phyloP scores from a whole-genome alignment of 2,888 invertebrate genomes.

The Sinotaia quadrata region DNA sequence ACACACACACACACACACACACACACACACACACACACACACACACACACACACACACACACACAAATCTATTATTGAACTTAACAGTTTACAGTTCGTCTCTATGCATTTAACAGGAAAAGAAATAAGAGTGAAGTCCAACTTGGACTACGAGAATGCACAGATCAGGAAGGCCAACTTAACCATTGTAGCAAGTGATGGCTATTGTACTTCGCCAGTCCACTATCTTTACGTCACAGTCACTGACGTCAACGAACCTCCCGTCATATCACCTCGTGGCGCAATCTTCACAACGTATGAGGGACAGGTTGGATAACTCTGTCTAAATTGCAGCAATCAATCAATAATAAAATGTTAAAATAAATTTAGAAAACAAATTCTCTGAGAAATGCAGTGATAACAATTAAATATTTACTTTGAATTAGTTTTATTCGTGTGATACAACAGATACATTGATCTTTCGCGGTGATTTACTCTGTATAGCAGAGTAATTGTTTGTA shows the following conservation, averaged over 20 bases:
- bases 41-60: too few relatives aligned
- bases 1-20: neutral
- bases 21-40: neutral
- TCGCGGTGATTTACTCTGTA: too few relatives aligned
- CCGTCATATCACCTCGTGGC: neutral
- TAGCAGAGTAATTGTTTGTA: too few relatives aligned
- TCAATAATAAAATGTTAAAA: too few relatives aligned
- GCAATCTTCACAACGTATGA: neutral
- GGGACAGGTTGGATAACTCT: slow-evolving; percentile 13
- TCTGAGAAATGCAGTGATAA: too few relatives aligned
- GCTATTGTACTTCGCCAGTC: slow-evolving; percentile 7
- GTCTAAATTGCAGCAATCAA: too few relatives aligned
- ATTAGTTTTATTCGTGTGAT: too few relatives aligned
- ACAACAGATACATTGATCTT: too few relatives aligned
- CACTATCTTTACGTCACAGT: slow-evolving; percentile 7
- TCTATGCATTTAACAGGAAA: neutral
- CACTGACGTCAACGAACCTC: slow-evolving; percentile 24
- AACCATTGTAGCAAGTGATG: slow-evolving; percentile 11
- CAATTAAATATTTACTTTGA: too few relatives aligned
- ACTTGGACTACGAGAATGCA: neutral
- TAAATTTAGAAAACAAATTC: too few relatives aligned
- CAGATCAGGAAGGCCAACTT: neutral
- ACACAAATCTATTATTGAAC: neutral
- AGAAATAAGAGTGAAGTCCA: neutral
- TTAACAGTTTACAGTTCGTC: neutral